Evolutionary conservation across 2,888 invertebrate genomes (phyloP).

Genomic region (Anarsia innoxiella): DNA sequence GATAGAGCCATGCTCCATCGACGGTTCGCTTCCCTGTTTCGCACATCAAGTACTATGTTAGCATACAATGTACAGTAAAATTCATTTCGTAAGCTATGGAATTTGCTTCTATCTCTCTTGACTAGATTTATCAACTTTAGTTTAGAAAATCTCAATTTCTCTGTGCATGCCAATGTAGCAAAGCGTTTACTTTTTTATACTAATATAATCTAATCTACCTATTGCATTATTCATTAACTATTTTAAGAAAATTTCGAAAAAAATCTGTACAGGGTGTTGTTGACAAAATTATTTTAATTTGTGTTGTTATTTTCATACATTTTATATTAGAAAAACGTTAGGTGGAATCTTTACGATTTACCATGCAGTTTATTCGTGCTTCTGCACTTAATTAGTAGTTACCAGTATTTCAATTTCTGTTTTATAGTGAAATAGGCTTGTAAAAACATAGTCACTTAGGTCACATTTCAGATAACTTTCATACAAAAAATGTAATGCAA

Average conservation of each 20-base stretch:
- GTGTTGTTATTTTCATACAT: slow-evolving; percentile 17
- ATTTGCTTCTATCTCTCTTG: slow-evolving; percentile 43
- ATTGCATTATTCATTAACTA: slow-evolving; percentile 44
- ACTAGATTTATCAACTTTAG: slow-evolving; percentile 38
- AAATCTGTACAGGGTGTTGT: slow-evolving; percentile 30
- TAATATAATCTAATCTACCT: slow-evolving; percentile 60
- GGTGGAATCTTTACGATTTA: slow-evolving; percentile 43
- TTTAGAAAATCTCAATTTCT: slow-evolving; percentile 28
- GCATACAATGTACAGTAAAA: too few relatives aligned
- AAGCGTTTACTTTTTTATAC: slow-evolving; percentile 49
- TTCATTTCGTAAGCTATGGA: slow-evolving; percentile 34
- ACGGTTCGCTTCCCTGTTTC: slow-evolving; percentile 87
- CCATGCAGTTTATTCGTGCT: slow-evolving; percentile 55
- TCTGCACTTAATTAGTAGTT: slow-evolving; percentile 27
- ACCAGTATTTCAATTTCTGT: slow-evolving; percentile 10
- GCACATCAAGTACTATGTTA: background rate
- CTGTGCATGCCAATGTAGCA: slow-evolving; percentile 70
- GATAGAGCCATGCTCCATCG: slow-evolving; percentile 97
- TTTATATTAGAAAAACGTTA: slow-evolving; percentile 36
- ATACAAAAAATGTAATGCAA: too few relatives aligned
- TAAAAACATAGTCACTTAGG: slow-evolving; percentile 19
- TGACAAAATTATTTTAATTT: slow-evolving; percentile 29
- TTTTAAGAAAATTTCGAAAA: slow-evolving; percentile 39
- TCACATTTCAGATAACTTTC: background rate
- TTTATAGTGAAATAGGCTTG: slow-evolving; percentile 13